Evolutionary conservation across 2,797 vertebrate species (phyloP).

Genomic region (Trachops cirrhosus): DNA sequence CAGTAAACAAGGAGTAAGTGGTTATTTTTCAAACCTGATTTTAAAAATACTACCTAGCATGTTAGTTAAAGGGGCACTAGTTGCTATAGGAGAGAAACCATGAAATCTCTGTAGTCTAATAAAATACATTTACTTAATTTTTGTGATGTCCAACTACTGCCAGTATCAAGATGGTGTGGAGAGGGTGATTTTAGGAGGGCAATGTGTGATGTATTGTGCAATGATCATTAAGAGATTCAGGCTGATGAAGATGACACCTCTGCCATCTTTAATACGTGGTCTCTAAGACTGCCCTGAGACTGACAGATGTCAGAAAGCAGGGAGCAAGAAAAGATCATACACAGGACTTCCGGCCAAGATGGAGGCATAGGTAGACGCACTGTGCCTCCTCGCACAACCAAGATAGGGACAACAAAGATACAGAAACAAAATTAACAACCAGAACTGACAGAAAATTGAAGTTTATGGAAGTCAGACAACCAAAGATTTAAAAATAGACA

Average conservation of each 20-base stretch:
- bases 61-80: not conserved
- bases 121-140: not conserved
- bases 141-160: not conserved
- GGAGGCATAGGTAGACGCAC: too few species aligned
- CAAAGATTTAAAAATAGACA: too few species aligned
- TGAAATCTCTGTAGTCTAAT: not conserved
- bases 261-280: not conserved
- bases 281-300: not conserved
- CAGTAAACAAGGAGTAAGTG: not conserved
- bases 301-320: not conserved
- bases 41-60: not conserved
- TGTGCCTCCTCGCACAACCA: too few species aligned
- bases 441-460: too few species aligned
- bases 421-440: too few species aligned
- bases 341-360: too few species aligned
- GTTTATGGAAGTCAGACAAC: too few species aligned
- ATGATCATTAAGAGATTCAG: not conserved
- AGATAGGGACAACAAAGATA: too few species aligned
- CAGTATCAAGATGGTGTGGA: not conserved
- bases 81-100: not conserved
- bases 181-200: not conserved
- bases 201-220: not conserved
- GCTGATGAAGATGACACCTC: not conserved
- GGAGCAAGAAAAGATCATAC: not conserved
- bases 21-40: not conserved